Conservation (phyloP, 2,888 invertebrate species). For the Lasioglossum calceatum region DNA sequence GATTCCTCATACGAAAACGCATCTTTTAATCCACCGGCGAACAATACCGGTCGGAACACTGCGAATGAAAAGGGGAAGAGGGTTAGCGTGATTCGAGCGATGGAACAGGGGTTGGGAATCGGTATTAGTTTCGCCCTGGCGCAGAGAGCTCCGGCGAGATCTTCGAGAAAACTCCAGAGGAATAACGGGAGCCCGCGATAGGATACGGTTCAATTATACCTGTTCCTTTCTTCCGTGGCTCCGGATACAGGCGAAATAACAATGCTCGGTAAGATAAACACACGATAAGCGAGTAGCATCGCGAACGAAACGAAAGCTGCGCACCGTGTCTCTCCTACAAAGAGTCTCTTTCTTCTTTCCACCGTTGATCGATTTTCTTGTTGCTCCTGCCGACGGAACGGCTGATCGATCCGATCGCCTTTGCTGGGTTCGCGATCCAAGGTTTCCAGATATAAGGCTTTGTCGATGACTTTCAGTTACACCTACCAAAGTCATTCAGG, state of each 20-base stretch:
- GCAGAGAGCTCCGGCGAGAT: constrained; percentile 43
- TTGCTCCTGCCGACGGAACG: neutral
- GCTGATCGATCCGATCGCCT: constrained; percentile 12
- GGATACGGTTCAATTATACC: constrained; percentile 79
- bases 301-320: constrained; percentile 76
- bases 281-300: constrained; percentile 75
- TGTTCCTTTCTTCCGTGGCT: constrained; percentile 69
- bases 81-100: neutral
- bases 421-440: neutral
- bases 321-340: constrained; percentile 44
- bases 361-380: constrained; percentile 18
- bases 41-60: constrained; percentile 51
- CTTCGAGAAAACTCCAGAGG: constrained; percentile 47
- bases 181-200: constrained; percentile 71
- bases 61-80: constrained; percentile 13
- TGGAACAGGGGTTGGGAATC: constrained; percentile 20
- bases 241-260: constrained; percentile 73
- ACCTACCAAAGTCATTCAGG: no score
- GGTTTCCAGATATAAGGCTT: no score
- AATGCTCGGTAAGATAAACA: constrained; percentile 80
- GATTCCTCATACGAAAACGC: constrained; percentile 39
- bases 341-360: constrained; percentile 18
- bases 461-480: no score
- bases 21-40: constrained; percentile 62
- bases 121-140: neutral